Base-by-base conservation (phyloP, 1,140 invertebrate genomes). In the Metaphire vulgaris region DNA sequence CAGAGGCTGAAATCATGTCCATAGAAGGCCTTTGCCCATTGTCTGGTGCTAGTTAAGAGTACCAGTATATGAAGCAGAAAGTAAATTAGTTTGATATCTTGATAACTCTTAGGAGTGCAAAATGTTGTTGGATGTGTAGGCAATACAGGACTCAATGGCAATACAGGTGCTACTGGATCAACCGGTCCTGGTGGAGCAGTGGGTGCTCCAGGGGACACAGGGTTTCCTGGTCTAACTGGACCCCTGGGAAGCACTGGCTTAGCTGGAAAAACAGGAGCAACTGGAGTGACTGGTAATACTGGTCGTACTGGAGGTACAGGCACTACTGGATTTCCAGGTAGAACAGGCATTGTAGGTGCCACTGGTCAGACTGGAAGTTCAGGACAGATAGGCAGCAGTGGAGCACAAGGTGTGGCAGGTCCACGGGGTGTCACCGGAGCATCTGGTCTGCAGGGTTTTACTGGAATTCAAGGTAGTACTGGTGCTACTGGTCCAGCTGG, bases 401-500 rank as follows among this genome's bases (percentile, higher is more conserved):
- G 67, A 69, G 30, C 2, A 26, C 12, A 2, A 28, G 67, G 67
- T 69, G n/a, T 6, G 26, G 6, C n/a, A 6, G 33, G 72, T 2
- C 14, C 33, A 2, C 2, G 12, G 65, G 31, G 41, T 26, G 41
- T 26, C 65, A 26, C 65, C 30, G 66, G 74, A 26, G 26, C 72
- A 26, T 28, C 41, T 41, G 72, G 72, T 41, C 31, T 26, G 28
- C n/a, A n/a, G n/a, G 72, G 72, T 34, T 34, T 34, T 34, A 12
- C 41, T 1, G 72, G 72, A 56, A 28, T 26, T 16, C 72, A 1
- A 28, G 72, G 74, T n/a, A 34, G 71, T 31, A 69, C 74, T 14
- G 74, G 30, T 26, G 6, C 30, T 33, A 31, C 66, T 2, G 72
- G 72, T 56, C 72, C 72, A 56, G 28, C 33, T 41, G 72, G 72